These are phyloP conservation scores for Nibea coibor DNA, from an alignment of 2,113 vertebrate genomes.

Conservation along the genomic window DNA sequence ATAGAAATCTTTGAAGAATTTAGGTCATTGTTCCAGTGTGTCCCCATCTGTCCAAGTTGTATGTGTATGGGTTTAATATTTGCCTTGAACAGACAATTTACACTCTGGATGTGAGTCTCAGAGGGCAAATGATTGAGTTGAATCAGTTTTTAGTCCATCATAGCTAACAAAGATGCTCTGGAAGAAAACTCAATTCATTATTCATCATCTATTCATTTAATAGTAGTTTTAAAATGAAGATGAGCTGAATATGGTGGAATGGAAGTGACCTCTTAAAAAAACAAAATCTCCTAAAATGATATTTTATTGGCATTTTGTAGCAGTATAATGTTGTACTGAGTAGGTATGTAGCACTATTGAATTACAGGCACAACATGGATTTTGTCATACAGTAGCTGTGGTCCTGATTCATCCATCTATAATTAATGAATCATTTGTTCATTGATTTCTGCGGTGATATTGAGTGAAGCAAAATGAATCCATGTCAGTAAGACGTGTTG, in stretches of 20 bases:
- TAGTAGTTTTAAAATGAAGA: conserved; percentile 25
- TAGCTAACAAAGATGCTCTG: conserved; percentile 24
- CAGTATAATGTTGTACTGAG: neutral
- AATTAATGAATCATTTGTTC: conserved; percentile 54
- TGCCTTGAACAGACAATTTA: conserved; percentile 33
- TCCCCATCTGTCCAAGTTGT: neutral
- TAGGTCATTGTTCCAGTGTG: conserved; percentile 30
- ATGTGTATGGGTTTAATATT: conserved; percentile 15
- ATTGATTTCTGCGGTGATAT: conserved; percentile 54
- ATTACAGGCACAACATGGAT: conserved; percentile 38
- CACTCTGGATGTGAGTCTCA: conserved; percentile 12
- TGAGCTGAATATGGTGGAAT: conserved; percentile 33
- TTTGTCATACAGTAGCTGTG: conserved; percentile 18
- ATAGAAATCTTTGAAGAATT: conserved; percentile 55
- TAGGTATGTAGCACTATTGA: conserved; percentile 7
- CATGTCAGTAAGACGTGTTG: conserved; percentile 38
- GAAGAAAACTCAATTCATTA: conserved; percentile 41
- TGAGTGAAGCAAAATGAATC: conserved; percentile 44
- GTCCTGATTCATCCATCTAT: conserved; percentile 37
- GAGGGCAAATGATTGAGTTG: conserved; percentile 26
- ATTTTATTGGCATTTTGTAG: conserved; percentile 24
- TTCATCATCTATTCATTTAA: conserved; percentile 30
- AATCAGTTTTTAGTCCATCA: conserved; percentile 32
- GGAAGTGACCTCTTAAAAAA: conserved; percentile 39
- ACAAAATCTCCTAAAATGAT: conserved; percentile 31